Percentiles rank a stretch among this genome's conserved stretches.
These are phyloP conservation scores for Tineola bisselliella DNA, from an alignment of 2,888 invertebrate species.

Conservation along the genomic window DNA sequence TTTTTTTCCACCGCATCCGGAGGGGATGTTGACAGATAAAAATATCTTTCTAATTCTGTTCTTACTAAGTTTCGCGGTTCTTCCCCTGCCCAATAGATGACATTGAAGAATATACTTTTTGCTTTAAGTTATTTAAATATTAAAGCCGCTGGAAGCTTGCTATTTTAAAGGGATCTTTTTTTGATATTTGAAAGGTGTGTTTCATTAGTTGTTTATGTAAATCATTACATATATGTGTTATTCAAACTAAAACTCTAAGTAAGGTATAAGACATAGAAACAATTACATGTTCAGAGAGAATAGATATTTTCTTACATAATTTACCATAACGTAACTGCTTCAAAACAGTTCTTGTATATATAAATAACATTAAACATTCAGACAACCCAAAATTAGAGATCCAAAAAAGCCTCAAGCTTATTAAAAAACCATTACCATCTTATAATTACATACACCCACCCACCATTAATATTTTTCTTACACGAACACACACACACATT, in stretches of 20 bases:
- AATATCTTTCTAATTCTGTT: constrained; percentile 66
- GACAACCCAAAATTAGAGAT: constrained; percentile 15
- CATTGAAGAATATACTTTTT: constrained; percentile 56
- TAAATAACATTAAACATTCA: constrained; percentile 17
- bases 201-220: not conserved
- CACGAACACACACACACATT: constrained; percentile 35
- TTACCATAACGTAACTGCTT: too few species aligned
- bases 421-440: constrained; percentile 60
- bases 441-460: constrained; percentile 61
- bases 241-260: not conserved
- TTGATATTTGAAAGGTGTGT: not conserved
- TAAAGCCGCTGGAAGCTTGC: not conserved
- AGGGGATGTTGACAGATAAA: constrained; percentile 52
- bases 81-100: constrained; percentile 34
- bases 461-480: constrained; percentile 57
- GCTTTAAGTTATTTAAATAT: constrained; percentile 21
- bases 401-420: constrained; percentile 40
- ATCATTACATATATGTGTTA: not conserved
- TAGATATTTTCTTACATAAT: too few species aligned
- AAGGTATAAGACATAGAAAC: not conserved
- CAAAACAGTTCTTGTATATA: not conserved
- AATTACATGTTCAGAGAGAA: not conserved
- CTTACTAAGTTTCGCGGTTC: constrained; percentile 42
- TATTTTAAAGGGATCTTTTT: not conserved
- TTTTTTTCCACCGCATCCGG: constrained; percentile 37